Evolutionary conservation across 2,113 vertebrate genomes (phyloP), one percentile per base, ranked within the genome.

Genomic region (Platichthys stellatus): DNA sequence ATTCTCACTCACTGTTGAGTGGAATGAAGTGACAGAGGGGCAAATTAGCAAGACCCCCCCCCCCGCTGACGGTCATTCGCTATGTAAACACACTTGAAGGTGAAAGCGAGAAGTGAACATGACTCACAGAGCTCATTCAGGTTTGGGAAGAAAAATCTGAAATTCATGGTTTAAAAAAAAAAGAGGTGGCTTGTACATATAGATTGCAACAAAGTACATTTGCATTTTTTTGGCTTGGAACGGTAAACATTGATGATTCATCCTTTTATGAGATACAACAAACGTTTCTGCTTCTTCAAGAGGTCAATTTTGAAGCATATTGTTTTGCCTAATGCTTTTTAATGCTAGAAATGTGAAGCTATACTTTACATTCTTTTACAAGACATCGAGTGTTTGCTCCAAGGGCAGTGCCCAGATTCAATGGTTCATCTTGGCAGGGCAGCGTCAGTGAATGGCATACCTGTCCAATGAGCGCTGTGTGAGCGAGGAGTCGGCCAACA

Each of bases 1-100:
- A 92, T 92, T 92, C 86, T 85, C 86, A 53, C 82, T 90, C 80
- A 76, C 63, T 78, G 68, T 73, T 73, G 82, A 89, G 72, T 80
- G 74, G 74, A 65, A 81, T 88, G 72, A 78, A 89, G 87, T 80
- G 81, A 85, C 81, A 70, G 49, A 21, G 80, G 72, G 74, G 76
- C 73, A 76, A 86, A 63, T 85, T 79, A 87, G 78, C 38, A 18
- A 14, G 1, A 3, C 76, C 47, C 13, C 45, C 47, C 47, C 47
- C 47, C 47, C 21, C 74, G 43, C 71, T 49, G 72, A 72, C 1
- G 20, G 73, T 54, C 74, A 53, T 61, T 85, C 66, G 70, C 63
- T 28, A 23, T 77, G 72, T 64, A 74, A 75, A 76, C 49, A 57
- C 40, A 51, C 35, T 43, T 43, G 31, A 62, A 69, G 57, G 65